Evolutionary conservation across 2,797 vertebrate species (phyloP).

Genomic region (Botia kubotai): DNA sequence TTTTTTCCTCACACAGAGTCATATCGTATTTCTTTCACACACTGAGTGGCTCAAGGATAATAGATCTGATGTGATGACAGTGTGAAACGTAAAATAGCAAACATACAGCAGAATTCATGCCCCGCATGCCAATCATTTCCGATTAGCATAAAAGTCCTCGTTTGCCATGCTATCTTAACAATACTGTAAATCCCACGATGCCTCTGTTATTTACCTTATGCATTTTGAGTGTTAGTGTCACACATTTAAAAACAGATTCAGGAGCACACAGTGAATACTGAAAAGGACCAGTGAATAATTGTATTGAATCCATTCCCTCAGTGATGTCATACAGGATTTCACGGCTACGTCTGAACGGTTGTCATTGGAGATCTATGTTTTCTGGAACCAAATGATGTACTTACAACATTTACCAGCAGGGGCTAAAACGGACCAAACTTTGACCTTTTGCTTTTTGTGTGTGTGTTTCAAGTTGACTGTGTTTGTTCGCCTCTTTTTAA

Average conservation of each 20-base stretch:
- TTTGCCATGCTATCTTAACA: neutral
- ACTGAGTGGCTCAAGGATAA: constrained; percentile 32
- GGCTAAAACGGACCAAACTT: neutral
- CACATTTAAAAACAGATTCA: constrained; percentile 18
- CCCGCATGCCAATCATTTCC: constrained; percentile 40
- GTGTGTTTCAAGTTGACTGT: constrained; percentile 27
- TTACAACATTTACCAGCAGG: neutral
- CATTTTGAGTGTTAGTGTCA: constrained; percentile 22
- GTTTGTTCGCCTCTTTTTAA: constrained; percentile 67
- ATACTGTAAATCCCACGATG: constrained; percentile 38
- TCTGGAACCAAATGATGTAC: neutral
- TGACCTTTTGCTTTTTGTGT: constrained; percentile 18
- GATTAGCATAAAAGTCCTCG: constrained; percentile 11
- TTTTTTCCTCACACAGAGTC: too few relatives aligned
- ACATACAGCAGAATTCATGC: constrained; percentile 22
- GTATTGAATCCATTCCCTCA: neutral
- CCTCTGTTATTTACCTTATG: constrained; percentile 30
- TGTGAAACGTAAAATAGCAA: constrained; percentile 38
- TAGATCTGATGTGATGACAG: constrained; percentile 47
- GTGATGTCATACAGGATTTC: neutral
- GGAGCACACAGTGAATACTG: neutral
- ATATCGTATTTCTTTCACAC: constrained; percentile 48
- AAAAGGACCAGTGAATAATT: constrained; percentile 7
- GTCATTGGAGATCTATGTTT: neutral
- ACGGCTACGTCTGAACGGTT: neutral